Percentiles rank a stretch among this genome's conserved stretches.
Conservation (phyloP, 2,888 invertebrate genomes). For the Deladenus siricidicola region DNA sequence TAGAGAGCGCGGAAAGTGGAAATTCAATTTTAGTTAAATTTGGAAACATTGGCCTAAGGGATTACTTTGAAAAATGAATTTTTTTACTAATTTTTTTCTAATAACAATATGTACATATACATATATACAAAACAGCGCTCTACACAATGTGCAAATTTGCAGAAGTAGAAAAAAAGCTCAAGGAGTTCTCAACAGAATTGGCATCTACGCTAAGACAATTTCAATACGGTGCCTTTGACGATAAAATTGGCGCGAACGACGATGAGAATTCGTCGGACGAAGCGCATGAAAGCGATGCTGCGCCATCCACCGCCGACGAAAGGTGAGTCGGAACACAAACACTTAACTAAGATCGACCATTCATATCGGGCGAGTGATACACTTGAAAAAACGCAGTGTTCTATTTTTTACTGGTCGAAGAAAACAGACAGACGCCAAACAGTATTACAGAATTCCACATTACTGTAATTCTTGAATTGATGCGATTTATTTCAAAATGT, state of each 20-base stretch:
- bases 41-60: not conserved
- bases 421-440: too few relatives aligned
- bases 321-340: too few relatives aligned
- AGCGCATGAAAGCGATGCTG: not conserved
- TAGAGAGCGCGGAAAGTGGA: too few relatives aligned
- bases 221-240: slow-evolving; percentile 6
- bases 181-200: not conserved
- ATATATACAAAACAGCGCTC: not conserved
- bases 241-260: not conserved
- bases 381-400: too few relatives aligned
- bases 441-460: too few relatives aligned
- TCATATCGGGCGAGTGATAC: too few relatives aligned
- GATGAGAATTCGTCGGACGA: not conserved
- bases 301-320: too few relatives aligned
- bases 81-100: not conserved
- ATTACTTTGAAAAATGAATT: too few relatives aligned
- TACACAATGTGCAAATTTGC: not conserved
- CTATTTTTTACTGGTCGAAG: too few relatives aligned
- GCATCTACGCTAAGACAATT: slow-evolving; percentile 1
- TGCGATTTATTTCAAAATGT: not conserved
- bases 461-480: not conserved
- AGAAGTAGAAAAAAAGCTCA: not conserved
- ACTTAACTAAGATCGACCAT: too few relatives aligned
- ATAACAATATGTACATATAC: not conserved
- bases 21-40: too few relatives aligned